These are phyloP conservation scores for Chondrosia reniformis DNA, from an alignment of 37 sponge, comb jelly and placozoan species.

Conservation along the genomic window DNA sequence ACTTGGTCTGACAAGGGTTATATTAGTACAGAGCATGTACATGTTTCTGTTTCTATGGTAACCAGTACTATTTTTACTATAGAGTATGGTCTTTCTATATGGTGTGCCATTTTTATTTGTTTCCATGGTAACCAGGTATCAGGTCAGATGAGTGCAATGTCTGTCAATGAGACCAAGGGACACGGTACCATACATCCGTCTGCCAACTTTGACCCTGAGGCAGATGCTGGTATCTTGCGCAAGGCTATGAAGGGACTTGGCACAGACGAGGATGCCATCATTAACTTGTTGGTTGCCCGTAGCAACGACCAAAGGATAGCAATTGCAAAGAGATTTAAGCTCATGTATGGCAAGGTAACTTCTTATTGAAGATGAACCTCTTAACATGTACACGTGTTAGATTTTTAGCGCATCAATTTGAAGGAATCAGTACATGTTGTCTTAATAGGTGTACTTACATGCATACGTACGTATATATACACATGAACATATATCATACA, in stretches of 20 bases:
- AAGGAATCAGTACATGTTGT: background rate
- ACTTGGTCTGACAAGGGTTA: no score
- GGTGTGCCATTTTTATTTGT: no score
- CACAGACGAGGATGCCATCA: conserved; percentile 56
- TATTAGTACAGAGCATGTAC: no score
- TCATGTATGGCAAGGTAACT: conserved; percentile 38
- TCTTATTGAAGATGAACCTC: background rate
- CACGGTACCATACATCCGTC: conserved; percentile 41
- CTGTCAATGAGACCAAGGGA: conserved; percentile 38
- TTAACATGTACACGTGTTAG: no score
- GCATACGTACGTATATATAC: background rate
- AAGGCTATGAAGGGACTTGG: conserved; percentile 68
- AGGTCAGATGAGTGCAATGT: conserved; percentile 41
- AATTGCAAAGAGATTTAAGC: conserved; percentile 31
- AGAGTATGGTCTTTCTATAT: no score
- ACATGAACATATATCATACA: background rate
- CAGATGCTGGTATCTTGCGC: conserved; percentile 26
- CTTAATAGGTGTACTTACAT: background rate
- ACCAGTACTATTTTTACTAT: no score
- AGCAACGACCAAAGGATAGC: conserved; percentile 33
- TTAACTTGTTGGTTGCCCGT: conserved; percentile 26
- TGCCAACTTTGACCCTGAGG: conserved; percentile 44
- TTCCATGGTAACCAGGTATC: conserved; percentile 37
- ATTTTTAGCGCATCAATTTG: no score
- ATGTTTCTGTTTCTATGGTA: no score